Percentiles rank a stretch among this genome's conserved stretches.
Conservation (phyloP, 2,113 vertebrate genomes). For the Anguilla japonica region DNA sequence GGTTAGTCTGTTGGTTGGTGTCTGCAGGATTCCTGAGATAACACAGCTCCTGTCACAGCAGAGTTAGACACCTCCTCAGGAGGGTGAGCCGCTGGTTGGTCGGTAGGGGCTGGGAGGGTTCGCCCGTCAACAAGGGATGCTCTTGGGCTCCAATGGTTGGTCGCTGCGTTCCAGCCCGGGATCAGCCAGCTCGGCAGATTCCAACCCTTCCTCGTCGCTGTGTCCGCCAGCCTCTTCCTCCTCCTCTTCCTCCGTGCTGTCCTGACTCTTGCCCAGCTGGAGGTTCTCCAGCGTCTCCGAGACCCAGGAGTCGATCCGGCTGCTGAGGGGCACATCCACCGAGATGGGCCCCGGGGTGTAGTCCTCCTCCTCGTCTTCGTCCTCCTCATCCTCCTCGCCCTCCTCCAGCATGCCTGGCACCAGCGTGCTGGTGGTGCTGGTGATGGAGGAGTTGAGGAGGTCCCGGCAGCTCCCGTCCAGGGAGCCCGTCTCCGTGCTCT, state of each 20-base stretch:
- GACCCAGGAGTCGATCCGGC: slow-evolving; percentile 96
- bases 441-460: slow-evolving; percentile 91
- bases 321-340: slow-evolving; percentile 87
- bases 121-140: slow-evolving; percentile 47
- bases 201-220: slow-evolving; percentile 82
- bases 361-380: slow-evolving; percentile 80
- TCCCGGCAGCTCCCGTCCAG: slow-evolving; percentile 93
- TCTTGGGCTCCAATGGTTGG: slow-evolving; percentile 46
- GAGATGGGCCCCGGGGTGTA: slow-evolving; percentile 87
- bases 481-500: slow-evolving; percentile 94
- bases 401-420: slow-evolving; percentile 97
- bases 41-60: slow-evolving; percentile 50
- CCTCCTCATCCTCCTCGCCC: slow-evolving; percentile 83
- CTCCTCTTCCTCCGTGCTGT: slow-evolving; percentile 84
- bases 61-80: neutral
- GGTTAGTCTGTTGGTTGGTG: slow-evolving; percentile 6
- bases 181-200: slow-evolving; percentile 72
- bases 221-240: slow-evolving; percentile 72
- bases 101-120: slow-evolving; percentile 22
- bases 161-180: slow-evolving; percentile 47
- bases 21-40: slow-evolving; percentile 70
- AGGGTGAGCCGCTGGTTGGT: slow-evolving; percentile 33
- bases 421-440: slow-evolving; percentile 93
- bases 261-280: slow-evolving; percentile 87
- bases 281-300: slow-evolving; percentile 94